Base-by-base conservation (phyloP, 2,113 vertebrate species). In the Neomonachus schauinslandi region DNA sequence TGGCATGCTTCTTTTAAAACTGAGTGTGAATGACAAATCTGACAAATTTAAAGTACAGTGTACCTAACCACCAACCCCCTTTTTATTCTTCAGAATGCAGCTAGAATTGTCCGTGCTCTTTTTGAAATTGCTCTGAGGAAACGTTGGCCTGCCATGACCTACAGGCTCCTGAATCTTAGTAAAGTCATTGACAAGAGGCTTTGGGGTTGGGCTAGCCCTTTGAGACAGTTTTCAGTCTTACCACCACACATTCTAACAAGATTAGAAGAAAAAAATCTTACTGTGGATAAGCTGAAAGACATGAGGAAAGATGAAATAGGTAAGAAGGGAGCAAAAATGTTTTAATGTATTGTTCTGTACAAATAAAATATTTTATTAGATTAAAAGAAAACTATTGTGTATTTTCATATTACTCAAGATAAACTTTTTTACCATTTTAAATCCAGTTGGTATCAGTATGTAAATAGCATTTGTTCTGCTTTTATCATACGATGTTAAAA, bases 281-380 rank as follows among this genome's bases (percentile, higher is more conserved):
- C 99, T 21, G 94, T 99, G 96, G 99, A 99, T 99, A 99, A 99
- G 92, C 99, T 99, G 72, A 99, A 99, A 98, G 99, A 99, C 97
- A 99, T 99, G 99, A 99, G 99, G 96, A 99, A 99, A 98, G 99
- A 99, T 96, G 99, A 99, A 98, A 99, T 99, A 92, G 99, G 99
- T 99, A 99, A 99, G 99, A 98, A 97, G 36, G 31, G 93, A 95
- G 26, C 39, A 93, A 96, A 89, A 55, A 26, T 76, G 22, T 59
- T 94, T 96, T 53, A 71, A 82, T 96, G 3, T 81, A 84, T 83
- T 95, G 22, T 71, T 84, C 28, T 94, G 6, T 88, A 33, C 39
- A 95, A 77, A 80, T 86, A 93, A 89, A 96, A 85, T 95, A 49
- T 83, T 94, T 94, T 51, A 76, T 55, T 93, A 33, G 28, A 55